phyloP scores from a whole-genome alignment of 2,113 vertebrate species.

The Sisor rabdophorus region DNA sequence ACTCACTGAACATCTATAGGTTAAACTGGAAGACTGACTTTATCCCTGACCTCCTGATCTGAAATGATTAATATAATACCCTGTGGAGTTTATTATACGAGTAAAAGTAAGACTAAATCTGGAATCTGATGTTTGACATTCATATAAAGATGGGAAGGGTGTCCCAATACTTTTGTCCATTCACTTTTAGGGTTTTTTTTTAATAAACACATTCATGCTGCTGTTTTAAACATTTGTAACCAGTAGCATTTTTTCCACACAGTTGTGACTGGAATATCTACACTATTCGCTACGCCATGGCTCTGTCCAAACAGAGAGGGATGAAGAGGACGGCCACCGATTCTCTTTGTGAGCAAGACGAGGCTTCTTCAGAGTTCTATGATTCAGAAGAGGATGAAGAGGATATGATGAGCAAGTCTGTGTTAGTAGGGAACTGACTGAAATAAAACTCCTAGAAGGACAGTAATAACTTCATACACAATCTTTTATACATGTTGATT shows the following conservation, averaged over 20 bases:
- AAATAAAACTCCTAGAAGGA: not conserved
- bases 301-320: slow-evolving; percentile 81
- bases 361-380: slow-evolving; percentile 13
- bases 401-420: slow-evolving; percentile 58
- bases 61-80: too few relatives aligned
- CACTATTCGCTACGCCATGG: slow-evolving; percentile 78
- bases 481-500: slow-evolving; percentile 9
- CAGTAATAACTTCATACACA: too few relatives aligned
- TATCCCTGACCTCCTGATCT: too few relatives aligned
- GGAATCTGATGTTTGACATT: too few relatives aligned
- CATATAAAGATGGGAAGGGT: too few relatives aligned
- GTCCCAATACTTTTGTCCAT: too few relatives aligned
- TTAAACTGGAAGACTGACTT: too few relatives aligned
- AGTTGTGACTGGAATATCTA: slow-evolving; percentile 95
- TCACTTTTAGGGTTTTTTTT: not conserved
- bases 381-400: slow-evolving; percentile 47
- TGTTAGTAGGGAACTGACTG: slow-evolving; percentile 53
- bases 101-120: too few relatives aligned
- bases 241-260: not conserved
- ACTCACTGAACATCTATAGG: too few relatives aligned
- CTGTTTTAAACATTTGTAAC: not conserved
- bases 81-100: too few relatives aligned
- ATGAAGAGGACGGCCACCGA: slow-evolving; percentile 69
- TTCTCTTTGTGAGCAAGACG: slow-evolving; percentile 49
- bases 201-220: too few relatives aligned